Base-by-base conservation (phyloP, 1,140 invertebrate genomes). In the Dreissena rostriformis region DNA sequence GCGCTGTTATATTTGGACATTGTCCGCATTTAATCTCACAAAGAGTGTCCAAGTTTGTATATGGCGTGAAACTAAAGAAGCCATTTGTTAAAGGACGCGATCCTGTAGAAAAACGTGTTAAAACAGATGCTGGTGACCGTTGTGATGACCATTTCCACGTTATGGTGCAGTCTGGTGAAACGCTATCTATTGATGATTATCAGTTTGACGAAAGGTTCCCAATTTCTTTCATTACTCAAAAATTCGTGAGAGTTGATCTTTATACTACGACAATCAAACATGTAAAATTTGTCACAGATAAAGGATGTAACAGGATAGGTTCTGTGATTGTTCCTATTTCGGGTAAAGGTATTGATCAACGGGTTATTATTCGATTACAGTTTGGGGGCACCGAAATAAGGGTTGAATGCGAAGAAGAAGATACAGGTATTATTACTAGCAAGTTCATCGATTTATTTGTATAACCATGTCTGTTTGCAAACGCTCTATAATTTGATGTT, bases 331-430 rank as follows among this genome's bases (percentile, higher is more conserved):
- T 68, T 26, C 66, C 66, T 1, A 22, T 68, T 15, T 68, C 66
- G 4, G 66, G 66, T 28, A 26, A 4, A 17, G 66, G 66, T 68
- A 29, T n/a, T n/a, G 17, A 26, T 68, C 24, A 22, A 28, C 24
- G 29, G 17, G 66, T 68, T 28, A 22, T 29, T 17, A 29, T 68
- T n/a, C 24, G 24, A 68, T 12, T 68, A 1, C 7, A 28, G 24
- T 68, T 68, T 29, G 66, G 66, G 14, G 66, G 66, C 15, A 68
- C 66, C 17, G 66, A 68, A 68, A 6, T 68, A 68, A 26, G 29
- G 10, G 7, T 68, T n/a, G 66, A 68, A 28, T 68, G 66, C 66
- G 14, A 68, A 17, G 66, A 68, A 68, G 66, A 28, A 28, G 66
- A 24, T 17, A 68, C 66, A 5, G 66, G 66, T 17, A 6, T 28